Percentiles rank a stretch among this genome's conserved stretches.
These are phyloP conservation scores for Microctonus brassicae DNA, from an alignment of 2,888 invertebrate genomes.

Conservation along the genomic window DNA sequence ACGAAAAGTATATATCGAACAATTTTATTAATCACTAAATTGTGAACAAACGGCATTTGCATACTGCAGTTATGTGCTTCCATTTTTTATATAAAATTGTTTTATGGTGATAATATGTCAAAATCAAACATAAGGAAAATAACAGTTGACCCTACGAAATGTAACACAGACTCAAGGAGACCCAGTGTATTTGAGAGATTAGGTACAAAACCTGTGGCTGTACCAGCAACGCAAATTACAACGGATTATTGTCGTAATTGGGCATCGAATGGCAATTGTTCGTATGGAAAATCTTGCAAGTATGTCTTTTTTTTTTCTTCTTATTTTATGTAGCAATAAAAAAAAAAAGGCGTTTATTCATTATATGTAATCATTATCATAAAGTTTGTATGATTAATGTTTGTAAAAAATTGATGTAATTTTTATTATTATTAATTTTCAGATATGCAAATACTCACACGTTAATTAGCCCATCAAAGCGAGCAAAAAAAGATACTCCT, in stretches of 20 bases:
- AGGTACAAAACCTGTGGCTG: conserved; percentile 79
- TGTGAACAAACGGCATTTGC: conserved; percentile 42
- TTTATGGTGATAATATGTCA: conserved; percentile 73
- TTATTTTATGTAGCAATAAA: too few relatives aligned
- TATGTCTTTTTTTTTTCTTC: conserved; percentile 58
- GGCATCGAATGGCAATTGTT: conserved; percentile 83
- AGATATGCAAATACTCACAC: conserved; percentile 79
- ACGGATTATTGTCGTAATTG: conserved; percentile 81
- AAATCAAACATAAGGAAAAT: conserved; percentile 83
- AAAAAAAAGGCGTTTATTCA: too few relatives aligned
- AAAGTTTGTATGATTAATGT: too few relatives aligned
- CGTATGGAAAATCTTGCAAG: conserved; percentile 84
- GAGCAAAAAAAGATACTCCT: conserved; percentile 77
- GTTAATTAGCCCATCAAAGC: conserved; percentile 82
- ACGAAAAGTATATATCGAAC: not conserved
- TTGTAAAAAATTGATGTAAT: not conserved
- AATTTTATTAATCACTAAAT: not conserved
- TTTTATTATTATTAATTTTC: conserved; percentile 27
- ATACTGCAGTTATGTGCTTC: conserved; percentile 67
- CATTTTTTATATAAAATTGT: conserved; percentile 64
- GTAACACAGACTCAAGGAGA: conserved; percentile 76
- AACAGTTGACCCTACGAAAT: conserved; percentile 81
- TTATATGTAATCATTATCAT: not conserved
- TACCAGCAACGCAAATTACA: conserved; percentile 71
- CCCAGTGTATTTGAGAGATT: conserved; percentile 88